A percentile compares a stretch with the other conserved stretches of the same genome.
Conservation (phyloP, 2,888 invertebrate species). For the Habrosyne pyritoides region DNA sequence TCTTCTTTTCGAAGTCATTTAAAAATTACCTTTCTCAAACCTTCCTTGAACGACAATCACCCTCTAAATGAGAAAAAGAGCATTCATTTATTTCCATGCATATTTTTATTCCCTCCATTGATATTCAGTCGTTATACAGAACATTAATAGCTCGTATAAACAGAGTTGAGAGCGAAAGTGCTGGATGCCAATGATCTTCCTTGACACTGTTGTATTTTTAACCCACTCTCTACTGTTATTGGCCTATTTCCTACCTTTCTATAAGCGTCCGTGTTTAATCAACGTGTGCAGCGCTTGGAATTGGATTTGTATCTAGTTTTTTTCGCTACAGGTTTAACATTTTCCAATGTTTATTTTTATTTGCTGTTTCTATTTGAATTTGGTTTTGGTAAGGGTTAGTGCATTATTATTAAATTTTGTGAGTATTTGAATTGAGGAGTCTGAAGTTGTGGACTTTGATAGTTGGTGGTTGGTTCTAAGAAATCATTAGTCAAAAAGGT, state of each 20-base stretch:
- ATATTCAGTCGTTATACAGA: slow-evolving; percentile 17
- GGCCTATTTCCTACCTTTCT: slow-evolving; percentile 49
- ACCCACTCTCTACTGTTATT: slow-evolving; percentile 55
- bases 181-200: slow-evolving; percentile 61
- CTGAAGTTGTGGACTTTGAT: too few relatives aligned
- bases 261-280: slow-evolving; percentile 17
- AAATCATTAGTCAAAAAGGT: too few relatives aligned
- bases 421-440: too few relatives aligned
- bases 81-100: too few relatives aligned
- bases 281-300: slow-evolving; percentile 11
- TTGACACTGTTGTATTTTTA: slow-evolving; percentile 79
- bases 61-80: background rate
- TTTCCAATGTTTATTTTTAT: background rate
- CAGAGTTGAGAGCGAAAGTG: slow-evolving; percentile 61
- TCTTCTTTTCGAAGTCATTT: too few relatives aligned
- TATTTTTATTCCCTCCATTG: background rate
- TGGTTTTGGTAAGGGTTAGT: too few relatives aligned
- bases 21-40: too few relatives aligned
- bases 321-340: background rate
- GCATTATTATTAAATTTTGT: too few relatives aligned
- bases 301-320: background rate
- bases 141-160: slow-evolving; percentile 48
- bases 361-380: background rate
- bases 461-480: too few relatives aligned
- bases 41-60: too few relatives aligned